Base-by-base conservation (phyloP, 2,888 invertebrate genomes). In the Buathra laborator region DNA sequence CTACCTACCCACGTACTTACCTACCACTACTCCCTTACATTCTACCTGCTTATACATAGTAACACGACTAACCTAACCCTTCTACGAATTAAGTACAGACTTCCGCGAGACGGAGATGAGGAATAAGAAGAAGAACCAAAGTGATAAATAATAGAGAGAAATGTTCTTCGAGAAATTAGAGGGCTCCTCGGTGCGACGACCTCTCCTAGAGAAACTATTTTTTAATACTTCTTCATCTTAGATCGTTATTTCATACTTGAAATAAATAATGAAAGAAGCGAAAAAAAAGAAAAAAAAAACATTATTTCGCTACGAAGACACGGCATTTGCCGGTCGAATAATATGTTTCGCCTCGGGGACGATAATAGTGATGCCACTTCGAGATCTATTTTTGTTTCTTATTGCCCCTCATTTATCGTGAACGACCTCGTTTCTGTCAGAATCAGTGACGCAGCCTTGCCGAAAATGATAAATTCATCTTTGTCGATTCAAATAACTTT, bases 121-220 rank as follows among this genome's bases (percentile, higher is more conserved):
- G 56, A 56, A 9, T 19, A 56, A 24, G 56, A 24, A 24, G 56
- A 24, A 53, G 71, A 59, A 46, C 51, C 32, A 72, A 74, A 82
- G 79, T 56, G 71, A 84, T 80, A 66, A 84, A 76, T 80, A 80
- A 75, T 56, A 51, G 82, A 82, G 66, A 72, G 59, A 46, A 56
- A 79, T 62, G 85, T 85, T 71, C 82, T 85, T 82, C 51, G 79
- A 82, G 79, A 85, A 82, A 85, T 85, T 85, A 82, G 79, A 85
- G 62, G 72, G 53, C 79, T 79, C 56, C 71, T 67, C 29, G 53
- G 66, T 43, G 76, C 66, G 44, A 32, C 67, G 43, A 16, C 44
- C 56, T 29, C 66, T 64, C 32, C 14, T n/a, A 44, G 3, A 19
- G 44, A 59, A 70, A 46, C 48, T 16, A 81, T 59, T 66, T 56